These are phyloP conservation scores for Oxytorus armatus DNA, from an alignment of 2,888 invertebrate species.

Conservation along the genomic window DNA sequence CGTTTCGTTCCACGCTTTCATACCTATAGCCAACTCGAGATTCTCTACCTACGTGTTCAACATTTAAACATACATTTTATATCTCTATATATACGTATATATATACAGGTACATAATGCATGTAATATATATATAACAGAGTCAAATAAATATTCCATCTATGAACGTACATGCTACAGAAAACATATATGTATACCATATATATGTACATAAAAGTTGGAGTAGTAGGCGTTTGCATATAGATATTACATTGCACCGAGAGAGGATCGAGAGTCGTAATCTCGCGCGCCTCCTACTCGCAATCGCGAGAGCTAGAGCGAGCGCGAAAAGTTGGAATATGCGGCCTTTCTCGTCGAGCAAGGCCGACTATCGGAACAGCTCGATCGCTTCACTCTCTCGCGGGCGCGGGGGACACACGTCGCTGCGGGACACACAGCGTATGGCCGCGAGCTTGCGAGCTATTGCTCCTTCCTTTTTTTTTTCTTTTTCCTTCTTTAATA, in stretches of 20 bases:
- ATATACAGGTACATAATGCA: slow-evolving; percentile 38
- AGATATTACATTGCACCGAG: slow-evolving; percentile 57
- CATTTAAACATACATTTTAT: slow-evolving; percentile 36
- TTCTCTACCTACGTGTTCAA: slow-evolving; percentile 53
- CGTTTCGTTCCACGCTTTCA: slow-evolving; percentile 49
- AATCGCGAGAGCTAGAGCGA: slow-evolving; percentile 53
- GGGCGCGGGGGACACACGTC: slow-evolving; percentile 46
- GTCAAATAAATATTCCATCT: slow-evolving; percentile 65
- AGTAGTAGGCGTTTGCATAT: slow-evolving; percentile 63
- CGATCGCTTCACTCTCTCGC: slow-evolving; percentile 64
- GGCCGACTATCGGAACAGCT: slow-evolving; percentile 69
- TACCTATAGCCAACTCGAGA: slow-evolving; percentile 25
- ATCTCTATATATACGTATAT: slow-evolving; percentile 1
- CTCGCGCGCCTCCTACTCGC: slow-evolving; percentile 63
- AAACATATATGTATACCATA: background rate
- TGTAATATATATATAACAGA: slow-evolving; percentile 39
- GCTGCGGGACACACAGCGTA: slow-evolving; percentile 2
- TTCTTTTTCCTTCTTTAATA: background rate
- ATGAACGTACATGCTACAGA: slow-evolving; percentile 53
- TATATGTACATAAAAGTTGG: slow-evolving; percentile 14
- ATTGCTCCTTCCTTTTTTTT: slow-evolving; percentile 34
- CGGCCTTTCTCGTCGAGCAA: slow-evolving; percentile 72
- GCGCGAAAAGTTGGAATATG: slow-evolving; percentile 50
- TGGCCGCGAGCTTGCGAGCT: slow-evolving; percentile 22
- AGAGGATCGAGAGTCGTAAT: slow-evolving; percentile 65